Evolutionary conservation across 2,888 invertebrate genomes (phyloP).

Genomic region (Hyppa rectilinea): DNA sequence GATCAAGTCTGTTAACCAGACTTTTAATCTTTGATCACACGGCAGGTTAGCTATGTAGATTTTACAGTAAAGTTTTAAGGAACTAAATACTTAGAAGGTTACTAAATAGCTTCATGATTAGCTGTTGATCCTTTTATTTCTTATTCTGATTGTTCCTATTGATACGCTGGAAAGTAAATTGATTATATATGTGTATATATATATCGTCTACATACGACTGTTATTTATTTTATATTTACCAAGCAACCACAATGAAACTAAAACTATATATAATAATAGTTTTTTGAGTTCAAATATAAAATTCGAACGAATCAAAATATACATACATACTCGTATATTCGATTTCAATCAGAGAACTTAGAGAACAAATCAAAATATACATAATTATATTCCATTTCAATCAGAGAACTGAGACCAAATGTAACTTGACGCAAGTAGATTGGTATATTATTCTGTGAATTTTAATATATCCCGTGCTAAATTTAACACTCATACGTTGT

Average conservation of each 20-base stretch:
- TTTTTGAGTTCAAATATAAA: neutral
- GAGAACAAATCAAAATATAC: neutral
- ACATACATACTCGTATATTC: too few species aligned
- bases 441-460: neutral
- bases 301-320: neutral
- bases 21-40: neutral
- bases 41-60: neutral
- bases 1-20: neutral
- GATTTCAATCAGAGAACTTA: slow-evolving; percentile 2
- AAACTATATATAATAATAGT: neutral
- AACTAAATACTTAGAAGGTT: neutral
- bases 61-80: neutral
- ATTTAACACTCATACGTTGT: slow-evolving; percentile 2
- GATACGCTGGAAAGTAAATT: neutral
- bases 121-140: neutral
- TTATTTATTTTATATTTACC: neutral
- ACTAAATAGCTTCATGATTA: too few species aligned
- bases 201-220: too few species aligned
- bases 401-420: neutral
- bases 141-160: neutral
- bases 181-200: too few species aligned
- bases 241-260: neutral
- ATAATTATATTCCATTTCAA: slow-evolving; percentile 4
- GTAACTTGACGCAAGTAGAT: slow-evolving; percentile 5
- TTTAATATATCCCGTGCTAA: slow-evolving; percentile 3